A percentile compares a stretch with the other conserved stretches of the same genome.
These are phyloP conservation scores for Lipotes vexillifer DNA, from an alignment of 2,113 vertebrate genomes.

Conservation along the genomic window DNA sequence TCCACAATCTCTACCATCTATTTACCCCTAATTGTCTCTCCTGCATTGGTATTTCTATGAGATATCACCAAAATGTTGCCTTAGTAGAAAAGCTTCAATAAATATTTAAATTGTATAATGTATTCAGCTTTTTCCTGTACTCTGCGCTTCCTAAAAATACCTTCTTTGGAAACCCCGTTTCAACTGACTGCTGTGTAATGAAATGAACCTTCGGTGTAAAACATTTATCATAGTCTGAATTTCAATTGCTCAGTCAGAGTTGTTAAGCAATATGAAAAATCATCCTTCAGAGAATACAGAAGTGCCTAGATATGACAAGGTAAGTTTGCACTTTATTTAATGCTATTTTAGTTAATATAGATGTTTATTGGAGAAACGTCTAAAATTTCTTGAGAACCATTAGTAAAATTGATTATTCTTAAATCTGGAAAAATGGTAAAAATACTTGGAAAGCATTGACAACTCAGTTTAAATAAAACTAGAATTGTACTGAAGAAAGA, in stretches of 20 bases:
- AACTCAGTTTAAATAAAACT: conserved; percentile 50
- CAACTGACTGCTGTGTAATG: conserved; percentile 58
- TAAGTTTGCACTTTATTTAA: conserved; percentile 63
- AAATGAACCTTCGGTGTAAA: conserved; percentile 63
- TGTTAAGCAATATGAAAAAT: conserved; percentile 61
- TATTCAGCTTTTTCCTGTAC: conserved; percentile 66
- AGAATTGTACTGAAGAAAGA: background rate
- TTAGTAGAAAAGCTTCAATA: conserved; percentile 65
- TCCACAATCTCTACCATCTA: conserved; percentile 30
- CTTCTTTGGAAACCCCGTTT: conserved; percentile 58
- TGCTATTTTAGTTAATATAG: conserved; percentile 59
- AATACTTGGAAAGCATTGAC: conserved; percentile 52
- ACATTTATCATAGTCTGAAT: conserved; percentile 63
- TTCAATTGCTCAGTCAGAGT: conserved; percentile 58
- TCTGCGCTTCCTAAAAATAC: conserved; percentile 49
- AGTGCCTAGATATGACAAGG: conserved; percentile 57
- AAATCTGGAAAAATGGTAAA: conserved; percentile 38
- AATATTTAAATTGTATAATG: conserved; percentile 70
- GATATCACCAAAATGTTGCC: conserved; percentile 58
- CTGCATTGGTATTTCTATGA: conserved; percentile 41
- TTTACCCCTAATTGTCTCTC: conserved; percentile 46
- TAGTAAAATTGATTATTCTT: conserved; percentile 64
- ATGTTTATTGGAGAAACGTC: conserved; percentile 58
- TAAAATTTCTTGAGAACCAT: conserved; percentile 38
- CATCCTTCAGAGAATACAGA: conserved; percentile 64